Evolutionary conservation across 2,113 vertebrate species (phyloP), one percentile per base, ranked within the genome.

Genomic region (Vimba vimba): DNA sequence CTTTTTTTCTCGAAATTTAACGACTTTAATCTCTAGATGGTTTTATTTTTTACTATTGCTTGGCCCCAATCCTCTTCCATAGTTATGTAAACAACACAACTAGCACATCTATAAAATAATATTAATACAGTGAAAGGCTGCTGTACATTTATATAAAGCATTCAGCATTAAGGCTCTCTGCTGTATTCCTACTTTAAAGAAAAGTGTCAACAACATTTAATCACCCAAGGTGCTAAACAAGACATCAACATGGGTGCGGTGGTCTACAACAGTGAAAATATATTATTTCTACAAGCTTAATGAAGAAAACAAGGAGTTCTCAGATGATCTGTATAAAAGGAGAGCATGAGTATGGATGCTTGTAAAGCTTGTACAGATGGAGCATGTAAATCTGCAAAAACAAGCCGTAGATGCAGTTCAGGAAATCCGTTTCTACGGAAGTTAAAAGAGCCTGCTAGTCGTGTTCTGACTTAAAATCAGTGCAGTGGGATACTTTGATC

Each of bases 191-290:
- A 47, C n/a, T 66, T 60, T 39, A 15, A 62, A 79, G 30, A 30
- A 68, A 82, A 69, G 27, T 82, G 80, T 69, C 62, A 82, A 50
- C 45, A 82, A n/a, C 21, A 33, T 52, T 68, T 55, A 30, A 7
- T 69, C 80, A 82, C 80, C 64, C 43, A 64, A 82, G 62, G 62
- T 82, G 80, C 19, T 69, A 82, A 50, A 33, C 59, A 68, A 82
- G n/a, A 6, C 64, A 68, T 82, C 79, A 69, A 52, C 62, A 52
- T 64, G 33, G 79, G 45, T n/a, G 60, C 6, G 0, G 19, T 43
- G 47, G 36, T 68, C 27, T 82, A 30, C 62, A 52, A 15, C 62
- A 68, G 62, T 69, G 62, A 55, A 27, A 69, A 23, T 47, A n/a
- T 33, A 68, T 52, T 52, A 55, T n/a, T 81, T 80, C 12, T 59